Evolutionary conservation across 2,113 vertebrate species (phyloP).

Genomic region (Semicossyphus pulcher): DNA sequence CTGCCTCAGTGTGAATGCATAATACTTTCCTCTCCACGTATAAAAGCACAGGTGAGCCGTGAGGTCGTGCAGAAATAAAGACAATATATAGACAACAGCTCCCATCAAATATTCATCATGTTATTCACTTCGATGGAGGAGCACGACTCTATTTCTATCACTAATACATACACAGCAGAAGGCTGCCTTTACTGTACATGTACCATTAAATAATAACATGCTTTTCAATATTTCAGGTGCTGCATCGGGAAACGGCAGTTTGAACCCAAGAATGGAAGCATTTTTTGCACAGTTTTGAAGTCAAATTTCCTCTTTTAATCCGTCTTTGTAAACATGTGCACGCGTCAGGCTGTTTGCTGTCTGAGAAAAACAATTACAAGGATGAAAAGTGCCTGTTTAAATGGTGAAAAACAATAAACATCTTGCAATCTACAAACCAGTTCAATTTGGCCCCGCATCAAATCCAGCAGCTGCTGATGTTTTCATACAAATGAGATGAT

Average conservation of each 20-base stretch:
- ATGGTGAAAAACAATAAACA: slow-evolving; percentile 14
- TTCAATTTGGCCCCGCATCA: neutral
- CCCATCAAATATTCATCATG: slow-evolving; percentile 33
- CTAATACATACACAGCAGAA: neutral
- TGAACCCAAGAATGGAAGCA: neutral
- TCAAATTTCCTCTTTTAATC: neutral
- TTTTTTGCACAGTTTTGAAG: neutral
- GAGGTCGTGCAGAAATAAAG: neutral
- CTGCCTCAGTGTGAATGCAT: neutral
- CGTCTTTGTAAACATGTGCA: neutral
- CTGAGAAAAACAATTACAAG: neutral
- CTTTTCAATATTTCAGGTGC: neutral
- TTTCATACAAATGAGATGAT: slow-evolving; percentile 35
- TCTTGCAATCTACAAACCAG: slow-evolving; percentile 12
- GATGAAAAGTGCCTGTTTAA: neutral
- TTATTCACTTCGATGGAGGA: neutral
- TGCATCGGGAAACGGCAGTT: neutral
- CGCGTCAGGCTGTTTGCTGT: neutral
- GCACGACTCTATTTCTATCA: slow-evolving; percentile 2
- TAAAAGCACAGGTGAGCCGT: neutral
- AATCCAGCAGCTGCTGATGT: slow-evolving; percentile 42
- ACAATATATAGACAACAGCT: neutral
- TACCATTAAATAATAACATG: neutral
- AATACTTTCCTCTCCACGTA: neutral
- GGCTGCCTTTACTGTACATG: neutral